Evolutionary conservation across 2,888 invertebrate genomes (phyloP).

Genomic region (Euclidia mi): DNA sequence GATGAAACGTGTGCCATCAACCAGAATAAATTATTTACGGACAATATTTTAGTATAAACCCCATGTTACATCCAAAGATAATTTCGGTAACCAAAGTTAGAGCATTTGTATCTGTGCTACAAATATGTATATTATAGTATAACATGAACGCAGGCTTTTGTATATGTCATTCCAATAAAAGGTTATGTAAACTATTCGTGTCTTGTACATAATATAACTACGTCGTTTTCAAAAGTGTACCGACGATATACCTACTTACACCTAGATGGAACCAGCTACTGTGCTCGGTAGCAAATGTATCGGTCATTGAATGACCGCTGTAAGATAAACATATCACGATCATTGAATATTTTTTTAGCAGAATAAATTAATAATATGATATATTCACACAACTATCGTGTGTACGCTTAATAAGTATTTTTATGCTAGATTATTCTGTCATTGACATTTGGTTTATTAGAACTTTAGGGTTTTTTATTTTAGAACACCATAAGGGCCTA

Average conservation of each 20-base stretch:
- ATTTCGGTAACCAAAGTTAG: slow-evolving; percentile 62
- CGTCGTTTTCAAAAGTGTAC: too few relatives aligned
- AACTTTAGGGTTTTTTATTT: too few relatives aligned
- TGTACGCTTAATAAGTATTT: slow-evolving; percentile 17
- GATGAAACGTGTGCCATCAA: slow-evolving; percentile 63
- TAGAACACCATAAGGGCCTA: too few relatives aligned
- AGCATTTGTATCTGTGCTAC: slow-evolving; percentile 38
- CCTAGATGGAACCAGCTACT: too few relatives aligned
- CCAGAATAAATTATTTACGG: slow-evolving; percentile 23
- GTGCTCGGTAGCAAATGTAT: too few relatives aligned
- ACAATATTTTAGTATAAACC: slow-evolving; percentile 54
- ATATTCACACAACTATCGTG: slow-evolving; percentile 28
- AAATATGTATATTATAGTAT: slow-evolving; percentile 32
- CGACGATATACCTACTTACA: too few relatives aligned
- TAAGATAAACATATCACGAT: slow-evolving; percentile 51
- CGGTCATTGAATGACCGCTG: not conserved
- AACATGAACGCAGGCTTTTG: slow-evolving; percentile 23
- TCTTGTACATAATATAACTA: slow-evolving; percentile 45
- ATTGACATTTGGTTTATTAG: too few relatives aligned
- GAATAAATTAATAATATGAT: slow-evolving; percentile 29
- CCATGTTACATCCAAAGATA: slow-evolving; percentile 66
- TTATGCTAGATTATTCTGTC: too few relatives aligned
- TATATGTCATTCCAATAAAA: slow-evolving; percentile 45
- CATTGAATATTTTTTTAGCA: slow-evolving; percentile 32
- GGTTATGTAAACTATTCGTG: slow-evolving; percentile 38